Conservation (phyloP, 1,140 invertebrate species). For the Hyposmocoma kahamanoa region DNA sequence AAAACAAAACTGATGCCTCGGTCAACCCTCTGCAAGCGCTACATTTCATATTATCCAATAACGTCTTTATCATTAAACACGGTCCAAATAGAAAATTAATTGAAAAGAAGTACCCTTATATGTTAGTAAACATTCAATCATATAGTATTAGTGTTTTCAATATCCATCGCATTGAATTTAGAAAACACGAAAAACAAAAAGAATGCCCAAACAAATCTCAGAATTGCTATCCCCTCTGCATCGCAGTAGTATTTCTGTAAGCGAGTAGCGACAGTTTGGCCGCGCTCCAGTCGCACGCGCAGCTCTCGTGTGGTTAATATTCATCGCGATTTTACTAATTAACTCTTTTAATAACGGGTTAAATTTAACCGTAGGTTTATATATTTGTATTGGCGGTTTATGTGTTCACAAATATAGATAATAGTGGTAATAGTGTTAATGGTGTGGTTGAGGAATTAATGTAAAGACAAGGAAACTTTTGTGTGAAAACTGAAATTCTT, state of each 20-base stretch:
- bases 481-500: neutral
- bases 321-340: neutral
- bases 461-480: neutral
- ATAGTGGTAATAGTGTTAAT: no score
- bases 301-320: conserved; percentile 12
- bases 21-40: neutral
- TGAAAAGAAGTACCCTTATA: neutral
- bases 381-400: neutral
- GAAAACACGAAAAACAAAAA: no score
- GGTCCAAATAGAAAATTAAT: neutral
- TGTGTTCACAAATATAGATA: neutral
- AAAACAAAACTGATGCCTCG: neutral
- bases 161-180: neutral
- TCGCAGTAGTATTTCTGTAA: conserved; percentile 60
- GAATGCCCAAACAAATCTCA: no score
- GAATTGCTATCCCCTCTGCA: conserved; percentile 44
- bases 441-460: neutral
- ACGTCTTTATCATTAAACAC: neutral
- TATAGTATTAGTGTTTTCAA: neutral
- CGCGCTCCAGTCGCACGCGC: conserved; percentile 50
- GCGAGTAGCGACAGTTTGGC: conserved; percentile 62
- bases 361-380: neutral
- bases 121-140: neutral
- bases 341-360: neutral
- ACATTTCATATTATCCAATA: neutral